Evolutionary conservation across 2,113 vertebrate species (phyloP).

Genomic region (Mus pahari): DNA sequence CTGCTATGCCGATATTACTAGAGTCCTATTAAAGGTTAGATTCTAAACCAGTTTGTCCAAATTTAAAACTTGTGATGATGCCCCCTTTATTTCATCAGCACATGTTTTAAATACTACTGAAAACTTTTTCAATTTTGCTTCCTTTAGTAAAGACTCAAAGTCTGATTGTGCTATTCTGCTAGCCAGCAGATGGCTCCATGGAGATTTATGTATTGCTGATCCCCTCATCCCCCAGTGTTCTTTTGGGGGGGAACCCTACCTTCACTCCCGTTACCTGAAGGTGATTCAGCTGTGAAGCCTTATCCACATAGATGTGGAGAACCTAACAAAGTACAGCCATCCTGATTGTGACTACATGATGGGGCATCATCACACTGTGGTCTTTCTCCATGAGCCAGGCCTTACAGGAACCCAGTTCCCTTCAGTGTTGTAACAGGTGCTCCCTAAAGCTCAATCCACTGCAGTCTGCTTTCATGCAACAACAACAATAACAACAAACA

Average conservation of each 20-base stretch:
- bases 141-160: neutral
- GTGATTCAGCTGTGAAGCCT: neutral
- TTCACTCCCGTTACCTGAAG: neutral
- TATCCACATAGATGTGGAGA: neutral
- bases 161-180: neutral
- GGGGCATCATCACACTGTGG: too few species aligned
- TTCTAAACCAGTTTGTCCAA: neutral
- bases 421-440: neutral
- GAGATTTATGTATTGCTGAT: neutral
- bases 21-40: slow-evolving; percentile 9
- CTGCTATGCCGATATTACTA: neutral
- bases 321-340: neutral
- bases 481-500: neutral
- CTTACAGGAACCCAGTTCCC: neutral
- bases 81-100: slow-evolving; percentile 2
- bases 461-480: neutral
- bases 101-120: neutral
- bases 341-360: neutral
- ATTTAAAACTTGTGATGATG: neutral
- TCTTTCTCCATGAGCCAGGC: neutral
- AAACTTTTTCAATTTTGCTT: neutral
- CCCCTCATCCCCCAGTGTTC: neutral
- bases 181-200: neutral
- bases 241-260: neutral
- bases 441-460: neutral